Evolutionary conservation across 92 coral and sea anemone species (phyloP).

Genomic region (Epizoanthus stellaris): DNA sequence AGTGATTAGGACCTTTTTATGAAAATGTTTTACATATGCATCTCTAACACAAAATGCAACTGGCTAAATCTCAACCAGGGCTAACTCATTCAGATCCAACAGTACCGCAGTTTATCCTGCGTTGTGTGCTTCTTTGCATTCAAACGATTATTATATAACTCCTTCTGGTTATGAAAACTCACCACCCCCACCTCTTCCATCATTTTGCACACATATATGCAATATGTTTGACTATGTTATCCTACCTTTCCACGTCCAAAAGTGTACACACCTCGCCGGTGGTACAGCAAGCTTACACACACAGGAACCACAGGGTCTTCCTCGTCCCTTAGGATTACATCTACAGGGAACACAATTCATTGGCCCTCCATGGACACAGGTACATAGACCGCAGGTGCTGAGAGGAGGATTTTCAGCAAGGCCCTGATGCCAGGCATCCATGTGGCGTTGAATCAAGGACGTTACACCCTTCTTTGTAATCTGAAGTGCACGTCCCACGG

Average conservation of each 20-base stretch:
- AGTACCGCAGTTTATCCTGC: no score
- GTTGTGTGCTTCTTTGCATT: no score
- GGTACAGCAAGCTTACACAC: background rate
- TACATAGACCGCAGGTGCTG: slow-evolving; percentile 8
- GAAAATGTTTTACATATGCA: no score
- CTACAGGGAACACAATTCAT: slow-evolving; percentile 1
- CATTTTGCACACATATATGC: no score
- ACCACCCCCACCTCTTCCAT: no score
- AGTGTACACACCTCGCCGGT: slow-evolving; percentile 7
- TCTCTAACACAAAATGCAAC: no score
- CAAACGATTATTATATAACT: no score
- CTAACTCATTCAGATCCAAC: no score
- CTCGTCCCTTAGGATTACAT: background rate
- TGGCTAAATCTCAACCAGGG: no score
- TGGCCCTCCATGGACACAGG: background rate
- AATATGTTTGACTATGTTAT: no score
- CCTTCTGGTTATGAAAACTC: no score
- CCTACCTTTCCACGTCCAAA: slow-evolving; percentile 24
- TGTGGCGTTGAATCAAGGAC: background rate
- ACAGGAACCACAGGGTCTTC: background rate
- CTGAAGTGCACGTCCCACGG: background rate
- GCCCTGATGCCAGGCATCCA: slow-evolving; percentile 25
- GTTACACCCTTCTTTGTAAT: slow-evolving; percentile 18
- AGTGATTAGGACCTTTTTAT: no score
- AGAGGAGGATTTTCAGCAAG: slow-evolving; percentile 15